phyloP scores from a whole-genome alignment of 2,888 invertebrate genomes.

The Coecobrya sp. region DNA sequence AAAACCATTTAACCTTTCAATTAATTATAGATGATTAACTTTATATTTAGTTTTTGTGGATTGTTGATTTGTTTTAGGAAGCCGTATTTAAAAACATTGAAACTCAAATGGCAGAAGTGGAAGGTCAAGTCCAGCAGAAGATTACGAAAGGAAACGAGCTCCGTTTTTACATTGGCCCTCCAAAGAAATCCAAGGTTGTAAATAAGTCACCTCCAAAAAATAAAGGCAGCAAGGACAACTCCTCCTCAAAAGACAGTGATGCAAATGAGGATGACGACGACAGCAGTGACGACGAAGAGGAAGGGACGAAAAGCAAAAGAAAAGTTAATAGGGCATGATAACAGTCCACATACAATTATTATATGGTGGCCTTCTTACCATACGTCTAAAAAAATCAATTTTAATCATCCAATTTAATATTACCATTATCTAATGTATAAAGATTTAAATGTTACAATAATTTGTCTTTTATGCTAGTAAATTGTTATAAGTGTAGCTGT shows the following conservation, averaged over 20 bases:
- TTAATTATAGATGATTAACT: too few species aligned
- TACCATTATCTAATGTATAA: too few species aligned
- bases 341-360: too few species aligned
- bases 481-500: too few species aligned
- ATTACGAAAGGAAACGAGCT: conserved; percentile 83
- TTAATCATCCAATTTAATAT: too few species aligned
- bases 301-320: neutral
- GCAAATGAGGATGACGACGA: conserved; percentile 7
- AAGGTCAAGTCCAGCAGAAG: conserved; percentile 82
- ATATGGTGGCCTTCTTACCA: too few species aligned
- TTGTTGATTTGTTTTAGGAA: conserved; percentile 76
- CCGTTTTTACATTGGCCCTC: conserved; percentile 82
- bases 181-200: conserved; percentile 59
- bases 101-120: conserved; percentile 68
- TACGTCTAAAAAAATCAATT: too few species aligned
- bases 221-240: neutral
- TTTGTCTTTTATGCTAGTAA: too few species aligned
- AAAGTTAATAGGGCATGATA: too few species aligned
- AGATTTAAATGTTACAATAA: too few species aligned
- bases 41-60: neutral
- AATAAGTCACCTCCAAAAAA: neutral
- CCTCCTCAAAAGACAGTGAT: neutral
- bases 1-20: too few species aligned
- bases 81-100: conserved; percentile 82
- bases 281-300: conserved; percentile 25